Base-by-base conservation (phyloP, 1,140 invertebrate genomes). In the Atta cephalotes region DNA sequence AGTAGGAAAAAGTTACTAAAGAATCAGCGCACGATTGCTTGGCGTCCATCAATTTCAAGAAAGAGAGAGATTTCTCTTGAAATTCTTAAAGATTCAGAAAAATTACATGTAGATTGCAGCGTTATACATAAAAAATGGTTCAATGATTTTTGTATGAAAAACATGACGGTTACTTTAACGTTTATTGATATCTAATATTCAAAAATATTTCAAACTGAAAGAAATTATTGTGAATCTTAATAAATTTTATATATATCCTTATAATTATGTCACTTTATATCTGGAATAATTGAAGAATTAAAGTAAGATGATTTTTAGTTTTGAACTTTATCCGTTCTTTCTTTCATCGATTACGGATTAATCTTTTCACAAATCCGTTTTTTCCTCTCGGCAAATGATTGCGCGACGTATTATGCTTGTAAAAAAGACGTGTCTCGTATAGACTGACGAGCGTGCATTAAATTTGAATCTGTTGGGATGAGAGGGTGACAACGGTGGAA, bases 381-480 rank as follows among this genome's bases (percentile, higher is more conserved):
- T 60, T 39, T 58, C 9, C 35, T 25, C 9, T 39, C 35, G 51
- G 3, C 53, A 21, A 72, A 72, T 21, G 39, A 72, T 72, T 60
- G 53, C 79, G 18, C 68, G 79, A 28, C 25, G 51, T 39, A 81
- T 81, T 71, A 71, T 31, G 66, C 16, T 6, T 5, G 80, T 82
- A 68, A 82, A 82, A 82, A 62, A 53, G 68, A 72, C 10, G 53
- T 45, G 39, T 31, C 56, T 28, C 21, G 28, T 62, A 74, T 28
- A 28, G 21, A 60, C 62, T 39, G 74, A 45, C 21, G 74, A 77
- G 25, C 53, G 53, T 49, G 56, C 70, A 31, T 82, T 70, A 60
- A 74, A 82, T 82, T 82, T 82, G 53, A 68, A 71, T 72, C 31
- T 21, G 39, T 4, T 5, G 7, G 39, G 6, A 35, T 10, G 10